Percentiles rank a stretch among this genome's conserved stretches.
These are phyloP conservation scores for Hylomyscus alleni DNA, from an alignment of 2,797 vertebrate genomes.

Conservation along the genomic window DNA sequence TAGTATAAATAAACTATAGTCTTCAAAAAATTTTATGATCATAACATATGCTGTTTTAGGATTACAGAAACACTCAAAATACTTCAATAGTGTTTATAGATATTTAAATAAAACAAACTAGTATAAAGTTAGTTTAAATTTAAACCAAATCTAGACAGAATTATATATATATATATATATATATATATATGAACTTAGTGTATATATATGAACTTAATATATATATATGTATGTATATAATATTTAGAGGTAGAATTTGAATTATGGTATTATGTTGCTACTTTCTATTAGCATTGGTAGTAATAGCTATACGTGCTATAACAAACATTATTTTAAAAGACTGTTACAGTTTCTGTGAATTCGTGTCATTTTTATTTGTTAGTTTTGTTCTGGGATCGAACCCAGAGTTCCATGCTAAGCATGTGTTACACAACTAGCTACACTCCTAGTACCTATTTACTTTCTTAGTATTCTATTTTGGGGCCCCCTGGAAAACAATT, in stretches of 20 bases:
- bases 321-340: constrained; percentile 15
- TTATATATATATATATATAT: constrained; percentile 39
- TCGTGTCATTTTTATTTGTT: constrained; percentile 57
- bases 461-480: constrained; percentile 71
- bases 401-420: not conserved
- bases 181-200: not conserved
- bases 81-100: constrained; percentile 71
- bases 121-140: constrained; percentile 71
- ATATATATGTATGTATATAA: not conserved
- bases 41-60: constrained; percentile 58
- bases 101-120: constrained; percentile 68
- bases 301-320: constrained; percentile 43
- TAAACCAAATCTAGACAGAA: constrained; percentile 62
- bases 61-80: constrained; percentile 68
- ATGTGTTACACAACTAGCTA: not conserved
- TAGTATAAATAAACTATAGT: constrained; percentile 54
- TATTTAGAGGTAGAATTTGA: constrained; percentile 36
- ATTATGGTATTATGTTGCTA: constrained; percentile 24
- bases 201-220: not conserved
- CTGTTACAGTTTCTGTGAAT: constrained; percentile 64
- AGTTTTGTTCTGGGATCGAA: not conserved
- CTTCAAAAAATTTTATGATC: not conserved
- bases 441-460: constrained; percentile 2
- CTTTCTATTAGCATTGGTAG: constrained; percentile 48
- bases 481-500: constrained; percentile 13